Evolutionary conservation across 2,113 vertebrate genomes (phyloP).

Genomic region (Leptobrachium leishanense): DNA sequence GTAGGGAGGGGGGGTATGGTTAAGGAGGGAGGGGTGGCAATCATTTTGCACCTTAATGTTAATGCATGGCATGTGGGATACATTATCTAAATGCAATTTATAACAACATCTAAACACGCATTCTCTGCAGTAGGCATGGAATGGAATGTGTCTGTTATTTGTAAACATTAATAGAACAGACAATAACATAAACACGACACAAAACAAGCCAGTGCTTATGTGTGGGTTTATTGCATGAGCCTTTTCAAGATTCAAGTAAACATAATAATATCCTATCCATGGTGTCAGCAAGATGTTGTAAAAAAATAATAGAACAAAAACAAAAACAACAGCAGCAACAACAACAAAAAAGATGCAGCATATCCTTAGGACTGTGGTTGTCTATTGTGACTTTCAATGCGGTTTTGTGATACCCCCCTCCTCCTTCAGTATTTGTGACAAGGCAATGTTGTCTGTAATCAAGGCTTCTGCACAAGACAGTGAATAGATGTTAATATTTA

Average conservation of each 20-base stretch:
- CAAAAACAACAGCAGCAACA: not conserved
- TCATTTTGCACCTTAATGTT: constrained; percentile 9
- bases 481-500: constrained; percentile 28
- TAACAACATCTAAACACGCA: too few relatives aligned
- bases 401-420: too few relatives aligned
- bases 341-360: not conserved
- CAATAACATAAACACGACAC: too few relatives aligned
- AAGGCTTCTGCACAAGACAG: not conserved
- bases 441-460: constrained; percentile 25
- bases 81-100: too few relatives aligned
- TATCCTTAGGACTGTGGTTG: not conserved
- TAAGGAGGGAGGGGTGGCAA: not conserved
- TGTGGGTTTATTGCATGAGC: too few relatives aligned
- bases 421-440: not conserved
- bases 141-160: too few relatives aligned
- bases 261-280: too few relatives aligned
- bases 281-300: not conserved
- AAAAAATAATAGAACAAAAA: not conserved
- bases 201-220: too few relatives aligned
- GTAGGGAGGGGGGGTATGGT: not conserved
- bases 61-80: constrained; percentile 6
- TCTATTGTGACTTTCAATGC: not conserved
- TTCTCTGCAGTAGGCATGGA: too few relatives aligned
- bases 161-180: too few relatives aligned
- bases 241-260: too few relatives aligned